Evolutionary conservation across 2,113 vertebrate genomes (phyloP).

Genomic region (Pan paniscus): DNA sequence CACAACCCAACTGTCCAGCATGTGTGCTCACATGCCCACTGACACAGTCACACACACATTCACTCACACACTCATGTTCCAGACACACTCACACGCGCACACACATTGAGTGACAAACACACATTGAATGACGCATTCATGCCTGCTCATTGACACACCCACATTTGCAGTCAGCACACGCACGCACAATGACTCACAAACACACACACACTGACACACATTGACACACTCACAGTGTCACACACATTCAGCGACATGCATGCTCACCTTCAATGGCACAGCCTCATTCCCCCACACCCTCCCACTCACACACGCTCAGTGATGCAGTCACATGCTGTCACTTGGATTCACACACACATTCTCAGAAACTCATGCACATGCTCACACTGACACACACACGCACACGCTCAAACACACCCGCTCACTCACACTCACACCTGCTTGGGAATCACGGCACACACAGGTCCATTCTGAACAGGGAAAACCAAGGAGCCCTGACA

Average conservation of each 20-base stretch:
- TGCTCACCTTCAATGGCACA: background rate
- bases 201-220: background rate
- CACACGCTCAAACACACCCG: background rate
- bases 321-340: background rate
- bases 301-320: background rate
- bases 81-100: too few species aligned
- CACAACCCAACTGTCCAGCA: too few species aligned
- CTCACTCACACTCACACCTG: background rate
- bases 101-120: background rate
- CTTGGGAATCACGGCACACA: too few species aligned
- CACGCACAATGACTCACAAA: background rate
- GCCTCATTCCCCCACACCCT: background rate
- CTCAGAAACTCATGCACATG: background rate
- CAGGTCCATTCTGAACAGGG: background rate
- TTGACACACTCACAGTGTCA: background rate
- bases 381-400: background rate
- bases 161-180: background rate
- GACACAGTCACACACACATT: background rate
- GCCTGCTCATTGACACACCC: background rate
- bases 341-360: too few species aligned
- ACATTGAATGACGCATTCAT: background rate
- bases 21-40: too few species aligned
- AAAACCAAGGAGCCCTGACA: background rate
- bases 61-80: too few species aligned
- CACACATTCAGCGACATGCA: background rate